A percentile compares a stretch with the other conserved stretches of the same genome.
These are phyloP conservation scores for Bryconaethiops microstoma DNA, from an alignment of 2,797 vertebrate species.

Conservation along the genomic window DNA sequence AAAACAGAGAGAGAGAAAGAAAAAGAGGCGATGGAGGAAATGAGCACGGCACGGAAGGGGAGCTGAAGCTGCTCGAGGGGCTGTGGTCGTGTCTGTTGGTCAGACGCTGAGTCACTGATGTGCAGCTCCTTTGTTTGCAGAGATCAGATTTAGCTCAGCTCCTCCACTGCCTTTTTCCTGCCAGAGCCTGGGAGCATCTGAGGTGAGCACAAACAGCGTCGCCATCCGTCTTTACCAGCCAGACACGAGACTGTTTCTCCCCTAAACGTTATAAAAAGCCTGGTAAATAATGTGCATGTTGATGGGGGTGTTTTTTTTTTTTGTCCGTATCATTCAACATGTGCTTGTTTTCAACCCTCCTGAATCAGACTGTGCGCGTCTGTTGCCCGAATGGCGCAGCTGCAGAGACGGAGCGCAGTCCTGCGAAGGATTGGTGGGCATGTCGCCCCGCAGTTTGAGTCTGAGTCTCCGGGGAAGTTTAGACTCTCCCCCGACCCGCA, in stretches of 20 bases:
- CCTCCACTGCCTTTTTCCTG: slow-evolving; percentile 15
- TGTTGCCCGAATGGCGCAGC: slow-evolving; percentile 58
- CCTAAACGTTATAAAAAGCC: background rate
- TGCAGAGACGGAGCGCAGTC: slow-evolving; percentile 41
- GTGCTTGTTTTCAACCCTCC: background rate
- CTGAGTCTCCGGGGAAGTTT: slow-evolving; percentile 49
- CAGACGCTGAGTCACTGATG: slow-evolving; percentile 29
- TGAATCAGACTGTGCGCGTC: slow-evolving; percentile 15
- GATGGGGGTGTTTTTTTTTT: background rate
- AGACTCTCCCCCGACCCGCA: slow-evolving; percentile 10
- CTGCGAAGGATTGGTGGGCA: slow-evolving; percentile 47
- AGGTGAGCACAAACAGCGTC: slow-evolving; percentile 29
- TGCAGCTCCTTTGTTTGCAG: slow-evolving; percentile 45
- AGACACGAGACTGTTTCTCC: background rate
- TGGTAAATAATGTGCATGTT: background rate
- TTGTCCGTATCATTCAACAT: background rate
- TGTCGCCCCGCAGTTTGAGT: slow-evolving; percentile 42
- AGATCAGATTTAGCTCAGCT: slow-evolving; percentile 13
- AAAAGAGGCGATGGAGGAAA: background rate
- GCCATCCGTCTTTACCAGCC: background rate
- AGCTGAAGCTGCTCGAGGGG: background rate
- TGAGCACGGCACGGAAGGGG: background rate
- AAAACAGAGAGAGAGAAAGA: no score
- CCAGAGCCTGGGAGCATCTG: slow-evolving; percentile 24
- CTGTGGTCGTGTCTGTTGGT: slow-evolving; percentile 1